Percentiles rank a stretch among this genome's conserved stretches.
phyloP scores from a whole-genome alignment of 2,113 vertebrate species.

The Craseonycteris thonglongyai region DNA sequence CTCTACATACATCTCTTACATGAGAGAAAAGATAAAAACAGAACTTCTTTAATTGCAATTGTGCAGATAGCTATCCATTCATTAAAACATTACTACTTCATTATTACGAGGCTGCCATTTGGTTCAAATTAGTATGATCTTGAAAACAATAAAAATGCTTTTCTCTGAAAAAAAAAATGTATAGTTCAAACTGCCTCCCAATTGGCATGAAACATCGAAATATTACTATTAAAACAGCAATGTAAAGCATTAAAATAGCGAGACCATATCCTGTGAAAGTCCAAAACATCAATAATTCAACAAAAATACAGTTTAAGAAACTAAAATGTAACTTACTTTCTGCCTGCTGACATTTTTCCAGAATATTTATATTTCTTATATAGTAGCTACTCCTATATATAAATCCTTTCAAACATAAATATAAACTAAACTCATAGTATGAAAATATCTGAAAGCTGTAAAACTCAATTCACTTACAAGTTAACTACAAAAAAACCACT shows the following conservation, averaged over 20 bases:
- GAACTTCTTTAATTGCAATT: not conserved
- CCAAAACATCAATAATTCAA: not conserved
- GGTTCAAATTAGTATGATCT: not conserved
- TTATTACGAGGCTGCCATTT: not conserved
- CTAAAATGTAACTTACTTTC: not conserved
- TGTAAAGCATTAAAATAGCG: not conserved
- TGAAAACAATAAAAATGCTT: constrained; percentile 25
- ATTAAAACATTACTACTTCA: too few relatives aligned
- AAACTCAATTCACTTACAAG: not conserved
- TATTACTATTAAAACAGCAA: not conserved
- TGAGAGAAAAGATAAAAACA: not conserved
- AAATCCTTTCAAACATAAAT: not conserved
- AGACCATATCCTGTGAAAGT: not conserved
- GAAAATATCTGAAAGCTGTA: constrained; percentile 9
- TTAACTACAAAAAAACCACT: not conserved
- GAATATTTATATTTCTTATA: not conserved
- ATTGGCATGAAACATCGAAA: not conserved
- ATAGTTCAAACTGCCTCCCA: not conserved
- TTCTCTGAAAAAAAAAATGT: not conserved
- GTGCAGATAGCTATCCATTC: not conserved
- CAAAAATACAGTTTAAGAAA: constrained; percentile 8
- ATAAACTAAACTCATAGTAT: not conserved
- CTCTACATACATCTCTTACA: not conserved
- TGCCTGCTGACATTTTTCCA: not conserved
- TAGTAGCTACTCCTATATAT: not conserved